A percentile compares a stretch with the other conserved stretches of the same genome.
These are phyloP conservation scores for Melipona bicolor DNA, from an alignment of 2,888 invertebrate genomes.

Conservation along the genomic window DNA sequence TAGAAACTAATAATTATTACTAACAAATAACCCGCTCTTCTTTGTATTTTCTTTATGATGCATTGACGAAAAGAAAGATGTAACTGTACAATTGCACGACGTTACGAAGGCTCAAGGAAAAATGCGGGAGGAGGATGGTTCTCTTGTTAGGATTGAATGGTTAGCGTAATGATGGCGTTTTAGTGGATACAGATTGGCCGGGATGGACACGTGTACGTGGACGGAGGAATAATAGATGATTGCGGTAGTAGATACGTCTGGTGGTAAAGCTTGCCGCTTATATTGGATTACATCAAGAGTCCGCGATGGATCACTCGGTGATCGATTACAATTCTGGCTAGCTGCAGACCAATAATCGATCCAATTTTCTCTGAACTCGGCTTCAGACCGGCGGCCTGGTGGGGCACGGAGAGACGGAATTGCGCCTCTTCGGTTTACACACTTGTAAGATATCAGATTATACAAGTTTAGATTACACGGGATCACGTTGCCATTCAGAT, in stretches of 20 bases:
- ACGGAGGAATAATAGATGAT: constrained; percentile 22
- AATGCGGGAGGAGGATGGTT: no score
- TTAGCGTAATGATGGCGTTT: not conserved
- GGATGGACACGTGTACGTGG: not conserved
- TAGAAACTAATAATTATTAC: no score
- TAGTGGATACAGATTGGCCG: not conserved
- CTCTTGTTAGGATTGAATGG: not conserved
- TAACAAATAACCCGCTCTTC: no score
- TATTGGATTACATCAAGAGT: constrained; percentile 54
- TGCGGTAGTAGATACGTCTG: constrained; percentile 28
- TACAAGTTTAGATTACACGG: not conserved
- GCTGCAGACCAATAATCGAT: constrained; percentile 7
- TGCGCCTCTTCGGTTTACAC: not conserved
- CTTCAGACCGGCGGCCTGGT: not conserved
- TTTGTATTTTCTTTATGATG: no score
- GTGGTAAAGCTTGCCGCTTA: constrained; percentile 47
- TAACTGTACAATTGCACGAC: no score
- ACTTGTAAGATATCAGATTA: not conserved
- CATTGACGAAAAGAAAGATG: no score
- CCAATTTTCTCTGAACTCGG: not conserved
- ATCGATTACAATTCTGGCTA: constrained; percentile 36
- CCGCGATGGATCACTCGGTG: constrained; percentile 39
- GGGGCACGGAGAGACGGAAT: not conserved
- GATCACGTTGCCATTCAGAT: not conserved
- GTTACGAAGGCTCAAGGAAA: no score